These are phyloP conservation scores for Ectobius pallidus DNA, from an alignment of 2,888 invertebrate species.

Conservation along the genomic window DNA sequence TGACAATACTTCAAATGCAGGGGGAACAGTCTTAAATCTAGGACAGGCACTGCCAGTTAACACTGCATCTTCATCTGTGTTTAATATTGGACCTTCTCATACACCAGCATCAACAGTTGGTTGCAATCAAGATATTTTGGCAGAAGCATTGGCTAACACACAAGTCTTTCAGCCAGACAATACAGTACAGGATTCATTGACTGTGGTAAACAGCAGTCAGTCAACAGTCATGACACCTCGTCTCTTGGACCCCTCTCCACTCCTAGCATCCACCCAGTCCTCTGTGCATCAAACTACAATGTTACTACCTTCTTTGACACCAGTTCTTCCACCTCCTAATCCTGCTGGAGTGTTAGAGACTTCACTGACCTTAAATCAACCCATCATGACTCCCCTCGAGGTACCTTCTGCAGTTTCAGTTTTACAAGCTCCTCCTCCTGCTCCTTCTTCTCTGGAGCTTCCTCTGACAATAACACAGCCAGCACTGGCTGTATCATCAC, in stretches of 20 bases:
- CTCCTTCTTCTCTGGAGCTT: constrained; percentile 24
- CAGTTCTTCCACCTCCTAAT: constrained; percentile 56
- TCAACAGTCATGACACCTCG: constrained; percentile 55
- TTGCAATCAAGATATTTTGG: constrained; percentile 71
- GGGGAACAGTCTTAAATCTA: constrained; percentile 18
- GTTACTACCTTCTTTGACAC: constrained; percentile 55
- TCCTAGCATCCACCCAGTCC: constrained; percentile 58
- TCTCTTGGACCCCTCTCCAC: constrained; percentile 54
- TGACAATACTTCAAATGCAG: constrained; percentile 22
- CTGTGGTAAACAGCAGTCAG: constrained; percentile 49
- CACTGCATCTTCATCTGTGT: background rate
- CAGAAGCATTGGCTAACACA: constrained; percentile 76
- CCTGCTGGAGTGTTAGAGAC: constrained; percentile 74
- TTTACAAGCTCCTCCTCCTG: constrained; percentile 24
- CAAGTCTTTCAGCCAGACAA: constrained; percentile 70
- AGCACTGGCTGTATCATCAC: constrained; percentile 20
- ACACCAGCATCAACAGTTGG: constrained; percentile 36
- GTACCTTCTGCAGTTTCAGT: constrained; percentile 57
- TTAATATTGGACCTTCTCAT: constrained; percentile 27
- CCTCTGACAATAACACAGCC: constrained; percentile 25
- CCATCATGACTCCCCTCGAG: constrained; percentile 83
- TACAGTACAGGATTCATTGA: constrained; percentile 51
- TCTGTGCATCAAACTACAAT: constrained; percentile 60
- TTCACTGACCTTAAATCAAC: constrained; percentile 74
- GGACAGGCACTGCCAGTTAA: constrained; percentile 20